Conservation (phyloP, 2,113 vertebrate genomes). For the Microcebus ravelobensis region DNA sequence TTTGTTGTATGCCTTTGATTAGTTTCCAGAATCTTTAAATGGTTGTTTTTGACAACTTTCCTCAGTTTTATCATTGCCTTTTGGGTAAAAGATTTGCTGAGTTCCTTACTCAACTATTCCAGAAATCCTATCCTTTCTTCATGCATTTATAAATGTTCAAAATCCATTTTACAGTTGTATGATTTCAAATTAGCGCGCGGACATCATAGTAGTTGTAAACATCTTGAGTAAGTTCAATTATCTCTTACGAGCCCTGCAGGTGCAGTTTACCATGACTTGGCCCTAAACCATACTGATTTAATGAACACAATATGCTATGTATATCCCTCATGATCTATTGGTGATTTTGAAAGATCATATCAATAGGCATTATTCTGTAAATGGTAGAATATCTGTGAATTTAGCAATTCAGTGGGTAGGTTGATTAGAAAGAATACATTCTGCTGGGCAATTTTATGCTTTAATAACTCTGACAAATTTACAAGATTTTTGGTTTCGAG, state of each 20-base stretch:
- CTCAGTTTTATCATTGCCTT: not conserved
- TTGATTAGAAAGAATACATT: not conserved
- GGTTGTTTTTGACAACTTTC: not conserved
- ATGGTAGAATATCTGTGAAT: not conserved
- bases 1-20: not conserved
- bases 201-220: not conserved
- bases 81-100: not conserved
- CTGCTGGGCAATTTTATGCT: not conserved
- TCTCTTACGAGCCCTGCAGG: not conserved
- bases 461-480: conserved; percentile 9
- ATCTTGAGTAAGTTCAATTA: not conserved
- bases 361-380: not conserved
- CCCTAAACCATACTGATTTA: not conserved
- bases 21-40: conserved; percentile 13
- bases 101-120: not conserved
- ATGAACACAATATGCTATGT: not conserved
- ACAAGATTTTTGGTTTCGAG: not conserved
- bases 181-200: not conserved
- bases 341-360: not conserved
- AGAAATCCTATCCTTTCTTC: not conserved
- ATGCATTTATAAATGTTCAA: not conserved
- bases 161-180: not conserved
- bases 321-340: not conserved
- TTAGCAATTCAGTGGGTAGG: not conserved
- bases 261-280: not conserved